Base-by-base conservation (phyloP, 2,113 vertebrate genomes). In the Empidonax traillii region DNA sequence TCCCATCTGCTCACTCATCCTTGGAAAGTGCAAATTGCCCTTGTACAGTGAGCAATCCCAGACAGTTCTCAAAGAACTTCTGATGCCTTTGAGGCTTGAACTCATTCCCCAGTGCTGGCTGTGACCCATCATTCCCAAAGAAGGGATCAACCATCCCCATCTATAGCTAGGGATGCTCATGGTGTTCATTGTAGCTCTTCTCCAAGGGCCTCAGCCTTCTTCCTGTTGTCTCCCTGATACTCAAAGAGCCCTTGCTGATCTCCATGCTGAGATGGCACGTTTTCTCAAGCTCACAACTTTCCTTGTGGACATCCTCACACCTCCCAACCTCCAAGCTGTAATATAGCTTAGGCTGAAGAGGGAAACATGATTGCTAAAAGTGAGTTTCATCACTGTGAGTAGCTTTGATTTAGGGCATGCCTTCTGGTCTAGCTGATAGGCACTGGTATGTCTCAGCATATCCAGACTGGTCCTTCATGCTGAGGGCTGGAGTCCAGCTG, bases 351-450 rank as follows among this genome's bases (percentile, higher is more conserved):
- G 37, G 30, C 0, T 73, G 63, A 80, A 81, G 68, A 74, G 44
- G 55, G 56, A 83, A 90, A 74, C 31, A 21, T 14, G 58, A 65
- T 87, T 96, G 85, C 85, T 82, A n/a, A 79, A 71, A 41, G n/a
- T 65, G 63, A 87, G 17, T 97, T 97, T 93, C 68, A n/a, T 63
- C 68, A 93, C 1, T 35, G 55, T 0, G 1, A 85, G 35, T 55
- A 77, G 46, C 79, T 95, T 88, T 95, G 68, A 81, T 86, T 58
- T 25, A 39, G n/a, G 53, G 21, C 22, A 12, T 93, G 65, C 79
- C 89, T 92, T 77, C 82, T 86, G 51, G 63, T 83, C 43, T 85
- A 56, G 71, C 71, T 93, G 90, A 80, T 89, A 89, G 76, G 86
- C 61, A 71, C 14, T 51, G 65, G 13, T 93, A 9, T 74, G 63